These are phyloP conservation scores for Hirudinaria manillensis DNA, from an alignment of 2,888 invertebrate species.

Conservation along the genomic window DNA sequence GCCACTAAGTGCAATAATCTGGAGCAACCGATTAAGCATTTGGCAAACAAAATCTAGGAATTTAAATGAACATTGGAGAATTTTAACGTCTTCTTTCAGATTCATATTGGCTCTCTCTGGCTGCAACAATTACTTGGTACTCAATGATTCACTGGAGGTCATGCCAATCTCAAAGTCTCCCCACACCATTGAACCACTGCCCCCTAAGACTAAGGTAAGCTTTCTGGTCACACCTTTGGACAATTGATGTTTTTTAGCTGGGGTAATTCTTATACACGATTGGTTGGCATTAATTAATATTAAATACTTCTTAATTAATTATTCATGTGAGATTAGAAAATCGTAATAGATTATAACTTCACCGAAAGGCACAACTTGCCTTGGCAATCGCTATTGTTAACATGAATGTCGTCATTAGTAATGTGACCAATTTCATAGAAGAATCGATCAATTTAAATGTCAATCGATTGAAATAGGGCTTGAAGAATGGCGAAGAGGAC, in stretches of 20 bases:
- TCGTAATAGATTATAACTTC: too few species aligned
- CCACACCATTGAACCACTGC: slow-evolving; percentile 70
- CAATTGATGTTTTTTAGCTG: neutral
- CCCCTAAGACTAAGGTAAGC: slow-evolving; percentile 49
- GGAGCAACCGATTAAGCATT: too few species aligned
- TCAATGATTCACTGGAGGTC: slow-evolving; percentile 85
- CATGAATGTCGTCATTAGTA: neutral
- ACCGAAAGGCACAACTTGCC: too few species aligned
- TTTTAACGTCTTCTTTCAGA: slow-evolving; percentile 44
- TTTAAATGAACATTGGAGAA: too few species aligned
- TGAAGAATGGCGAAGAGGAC: slow-evolving; percentile 8
- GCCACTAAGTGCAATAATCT: too few species aligned
- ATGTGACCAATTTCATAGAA: too few species aligned
- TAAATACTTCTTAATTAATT: too few species aligned
- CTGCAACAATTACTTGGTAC: slow-evolving; percentile 79
- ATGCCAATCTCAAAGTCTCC: slow-evolving; percentile 85
- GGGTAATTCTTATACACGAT: neutral
- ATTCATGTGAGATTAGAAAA: too few species aligned
- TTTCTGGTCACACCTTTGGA: neutral
- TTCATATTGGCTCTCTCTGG: slow-evolving; percentile 83
- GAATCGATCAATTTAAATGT: too few species aligned
- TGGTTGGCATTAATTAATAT: too few species aligned
- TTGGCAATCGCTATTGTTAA: neutral
- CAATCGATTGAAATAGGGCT: neutral
- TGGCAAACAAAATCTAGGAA: too few species aligned